Conservation (phyloP, 2,113 vertebrate genomes). For the Neopipo cinnamomea region DNA sequence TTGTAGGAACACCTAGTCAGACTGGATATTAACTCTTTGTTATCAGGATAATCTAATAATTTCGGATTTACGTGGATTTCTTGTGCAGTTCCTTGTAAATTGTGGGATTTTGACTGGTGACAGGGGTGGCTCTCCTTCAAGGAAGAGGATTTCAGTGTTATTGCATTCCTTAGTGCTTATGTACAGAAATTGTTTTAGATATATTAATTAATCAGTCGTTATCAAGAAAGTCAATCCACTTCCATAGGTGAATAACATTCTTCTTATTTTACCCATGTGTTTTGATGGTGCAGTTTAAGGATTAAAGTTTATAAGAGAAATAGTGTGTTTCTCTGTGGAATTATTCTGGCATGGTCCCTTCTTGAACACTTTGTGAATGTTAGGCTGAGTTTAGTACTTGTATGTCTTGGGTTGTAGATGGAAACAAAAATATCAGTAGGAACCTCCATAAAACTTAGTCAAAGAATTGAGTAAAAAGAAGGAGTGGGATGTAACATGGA, state of each 20-base stretch:
- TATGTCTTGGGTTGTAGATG: not conserved
- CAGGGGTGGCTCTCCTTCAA: not conserved
- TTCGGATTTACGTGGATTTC: not conserved
- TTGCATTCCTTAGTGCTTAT: accelerated
- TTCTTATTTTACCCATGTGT: not conserved
- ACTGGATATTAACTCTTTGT: not conserved
- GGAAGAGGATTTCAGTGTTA: not conserved
- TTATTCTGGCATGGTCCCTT: not conserved
- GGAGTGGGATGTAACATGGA: not conserved
- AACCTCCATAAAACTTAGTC: not conserved
- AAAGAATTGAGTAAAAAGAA: not conserved
- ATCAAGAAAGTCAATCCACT: not conserved
- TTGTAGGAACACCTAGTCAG: not conserved
- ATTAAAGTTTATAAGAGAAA: not conserved
- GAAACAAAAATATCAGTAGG: not conserved
- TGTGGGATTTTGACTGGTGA: accelerated
- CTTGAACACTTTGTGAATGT: not conserved
- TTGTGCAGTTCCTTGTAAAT: not conserved
- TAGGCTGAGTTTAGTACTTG: not conserved
- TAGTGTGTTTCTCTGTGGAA: not conserved
- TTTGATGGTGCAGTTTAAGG: not conserved
- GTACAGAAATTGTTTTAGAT: not conserved
- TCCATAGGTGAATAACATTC: not conserved
- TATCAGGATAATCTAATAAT: not conserved
- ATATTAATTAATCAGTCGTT: not conserved